Evolutionary conservation across 2,113 vertebrate genomes (phyloP).

Genomic region (Poeciliopsis retropinna): DNA sequence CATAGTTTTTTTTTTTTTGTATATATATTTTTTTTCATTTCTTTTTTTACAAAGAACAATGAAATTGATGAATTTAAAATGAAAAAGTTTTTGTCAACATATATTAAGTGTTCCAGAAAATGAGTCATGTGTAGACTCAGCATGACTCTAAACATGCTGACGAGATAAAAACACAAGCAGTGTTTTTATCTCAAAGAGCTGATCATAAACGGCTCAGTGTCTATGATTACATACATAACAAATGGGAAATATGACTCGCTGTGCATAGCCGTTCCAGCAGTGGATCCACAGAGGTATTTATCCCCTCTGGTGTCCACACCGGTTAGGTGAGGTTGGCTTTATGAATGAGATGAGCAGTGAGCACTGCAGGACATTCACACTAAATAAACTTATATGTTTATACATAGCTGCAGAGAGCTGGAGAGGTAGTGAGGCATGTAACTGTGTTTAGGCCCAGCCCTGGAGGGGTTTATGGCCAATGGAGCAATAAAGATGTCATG

Average conservation of each 20-base stretch:
- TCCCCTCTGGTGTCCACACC: conserved; percentile 1
- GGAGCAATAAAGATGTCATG: conserved; percentile 73
- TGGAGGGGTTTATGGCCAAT: conserved; percentile 61
- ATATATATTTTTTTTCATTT: too few relatives aligned
- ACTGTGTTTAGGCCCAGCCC: conserved; percentile 60
- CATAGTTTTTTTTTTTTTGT: too few relatives aligned
- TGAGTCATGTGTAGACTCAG: too few relatives aligned
- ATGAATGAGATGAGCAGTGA: conserved; percentile 33
- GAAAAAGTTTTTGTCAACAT: too few relatives aligned
- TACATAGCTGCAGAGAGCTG: conserved; percentile 58
- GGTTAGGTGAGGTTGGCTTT: conserved; percentile 30
- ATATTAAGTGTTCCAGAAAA: too few relatives aligned
- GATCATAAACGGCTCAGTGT: too few relatives aligned
- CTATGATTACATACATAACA: too few relatives aligned
- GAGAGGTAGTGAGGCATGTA: conserved; percentile 78
- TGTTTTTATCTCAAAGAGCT: too few relatives aligned
- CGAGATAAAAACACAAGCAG: too few relatives aligned
- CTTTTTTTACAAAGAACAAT: too few relatives aligned
- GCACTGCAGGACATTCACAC: conserved; percentile 73
- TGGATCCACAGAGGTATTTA: neutral
- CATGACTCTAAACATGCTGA: too few relatives aligned
- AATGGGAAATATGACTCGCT: neutral
- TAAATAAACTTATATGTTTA: conserved; percentile 81
- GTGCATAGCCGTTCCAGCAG: neutral
- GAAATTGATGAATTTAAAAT: too few relatives aligned